Conservation (phyloP, 2,888 invertebrate species). For the Polyommatus iphigenia region DNA sequence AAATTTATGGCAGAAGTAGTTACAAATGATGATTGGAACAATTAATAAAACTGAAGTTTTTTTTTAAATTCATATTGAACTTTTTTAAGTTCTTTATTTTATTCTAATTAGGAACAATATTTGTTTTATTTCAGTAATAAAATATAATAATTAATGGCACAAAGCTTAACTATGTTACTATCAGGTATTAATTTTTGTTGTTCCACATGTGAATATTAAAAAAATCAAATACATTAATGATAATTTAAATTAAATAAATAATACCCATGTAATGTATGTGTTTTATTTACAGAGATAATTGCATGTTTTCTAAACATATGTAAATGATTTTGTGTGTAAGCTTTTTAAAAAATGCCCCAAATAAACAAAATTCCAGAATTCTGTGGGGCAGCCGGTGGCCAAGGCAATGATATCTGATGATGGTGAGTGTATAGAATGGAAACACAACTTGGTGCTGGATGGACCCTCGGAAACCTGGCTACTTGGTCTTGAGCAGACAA, state of each 20-base stretch:
- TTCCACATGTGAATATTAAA: neutral
- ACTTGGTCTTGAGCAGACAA: slow-evolving; percentile 83
- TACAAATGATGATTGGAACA: neutral
- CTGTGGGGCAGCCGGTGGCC: slow-evolving; percentile 66
- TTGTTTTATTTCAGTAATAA: neutral
- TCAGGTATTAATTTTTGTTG: too few species aligned
- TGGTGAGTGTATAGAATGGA: slow-evolving; percentile 90
- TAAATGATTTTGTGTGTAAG: neutral
- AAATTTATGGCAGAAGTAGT: slow-evolving; percentile 44
- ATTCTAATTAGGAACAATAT: neutral
- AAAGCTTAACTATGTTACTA: neutral
- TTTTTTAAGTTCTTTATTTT: neutral
- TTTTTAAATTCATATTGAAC: neutral
- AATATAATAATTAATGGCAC: neutral
- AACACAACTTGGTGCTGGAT: slow-evolving; percentile 83
- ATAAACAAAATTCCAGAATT: slow-evolving; percentile 54
- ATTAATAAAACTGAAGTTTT: neutral
- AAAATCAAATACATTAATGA: neutral
- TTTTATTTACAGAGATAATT: neutral
- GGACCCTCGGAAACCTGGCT: slow-evolving; percentile 93
- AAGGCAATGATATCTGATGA: slow-evolving; percentile 91
- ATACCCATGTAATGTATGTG: neutral
- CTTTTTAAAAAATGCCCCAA: neutral
- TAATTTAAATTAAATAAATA: neutral
- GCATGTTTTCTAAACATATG: neutral